Percentiles rank a stretch among this genome's conserved stretches.
Evolutionary conservation across 2,797 vertebrate species (phyloP).

Genomic region (Amblyopsis hoosieri): DNA sequence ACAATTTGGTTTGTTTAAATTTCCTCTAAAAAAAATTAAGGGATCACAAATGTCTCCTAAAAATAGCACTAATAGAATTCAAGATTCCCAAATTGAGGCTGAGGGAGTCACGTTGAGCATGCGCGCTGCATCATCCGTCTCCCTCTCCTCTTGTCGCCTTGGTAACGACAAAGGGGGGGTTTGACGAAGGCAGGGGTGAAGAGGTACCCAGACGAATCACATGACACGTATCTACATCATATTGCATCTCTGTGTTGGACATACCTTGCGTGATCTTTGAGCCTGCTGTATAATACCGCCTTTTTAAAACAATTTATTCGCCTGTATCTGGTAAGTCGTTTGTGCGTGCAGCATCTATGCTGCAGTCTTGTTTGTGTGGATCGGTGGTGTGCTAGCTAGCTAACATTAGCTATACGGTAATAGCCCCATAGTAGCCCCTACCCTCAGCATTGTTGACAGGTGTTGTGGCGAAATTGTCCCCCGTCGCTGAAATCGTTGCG

Average conservation of each 20-base stretch:
- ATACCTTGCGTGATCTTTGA: conserved; percentile 18
- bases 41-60: conserved; percentile 17
- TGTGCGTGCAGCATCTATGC: conserved; percentile 5
- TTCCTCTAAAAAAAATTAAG: conserved; percentile 14
- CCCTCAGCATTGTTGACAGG: conserved; percentile 4
- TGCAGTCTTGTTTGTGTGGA: not conserved
- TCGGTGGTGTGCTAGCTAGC: conserved; percentile 25
- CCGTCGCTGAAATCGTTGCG: no score
- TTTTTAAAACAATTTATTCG: not conserved
- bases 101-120: conserved; percentile 60
- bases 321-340: conserved; percentile 56
- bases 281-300: not conserved
- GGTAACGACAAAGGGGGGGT: conserved; percentile 69
- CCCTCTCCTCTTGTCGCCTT: conserved; percentile 76
- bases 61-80: conserved; percentile 35
- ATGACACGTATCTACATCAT: conserved; percentile 50
- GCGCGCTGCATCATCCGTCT: conserved; percentile 78
- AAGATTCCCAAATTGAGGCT: conserved; percentile 19
- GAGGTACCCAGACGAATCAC: conserved; percentile 66
- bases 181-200: conserved; percentile 48
- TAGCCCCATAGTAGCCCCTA: conserved; percentile 19
- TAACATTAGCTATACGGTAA: conserved; percentile 22
- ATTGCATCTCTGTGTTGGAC: conserved; percentile 29
- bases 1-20: not conserved
- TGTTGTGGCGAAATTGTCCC: no score